Conservation (phyloP, 2,888 invertebrate species). For the Drosophila colorata region DNA sequence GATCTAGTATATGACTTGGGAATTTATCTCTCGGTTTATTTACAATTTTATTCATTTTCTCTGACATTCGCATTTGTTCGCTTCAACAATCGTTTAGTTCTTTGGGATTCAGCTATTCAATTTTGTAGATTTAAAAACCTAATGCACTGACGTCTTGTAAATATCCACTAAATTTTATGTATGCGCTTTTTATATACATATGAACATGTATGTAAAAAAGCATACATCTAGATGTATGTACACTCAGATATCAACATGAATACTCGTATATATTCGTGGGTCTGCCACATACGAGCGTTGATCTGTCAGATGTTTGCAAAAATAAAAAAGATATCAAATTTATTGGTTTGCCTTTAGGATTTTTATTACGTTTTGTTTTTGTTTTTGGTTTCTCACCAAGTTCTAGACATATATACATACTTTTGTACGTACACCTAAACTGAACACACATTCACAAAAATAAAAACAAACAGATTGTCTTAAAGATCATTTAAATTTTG, state of each 20-base stretch:
- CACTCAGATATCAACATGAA: background rate
- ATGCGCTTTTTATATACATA: conserved; percentile 2
- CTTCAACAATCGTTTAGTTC: conserved; percentile 7
- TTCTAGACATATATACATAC: conserved; percentile 2
- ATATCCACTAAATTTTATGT: conserved; percentile 17
- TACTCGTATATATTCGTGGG: background rate
- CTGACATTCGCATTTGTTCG: conserved; percentile 15
- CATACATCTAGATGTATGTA: conserved; percentile 1
- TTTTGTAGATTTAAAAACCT: conserved; percentile 1
- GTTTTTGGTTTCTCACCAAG: conserved; percentile 6
- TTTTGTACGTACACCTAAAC: conserved; percentile 7
- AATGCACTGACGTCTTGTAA: conserved; percentile 30
- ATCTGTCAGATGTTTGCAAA: background rate
- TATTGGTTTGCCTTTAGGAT: conserved; percentile 20
- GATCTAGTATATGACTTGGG: background rate
- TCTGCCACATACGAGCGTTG: background rate
- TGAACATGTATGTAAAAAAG: background rate
- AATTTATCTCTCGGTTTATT: background rate
- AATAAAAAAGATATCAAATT: background rate
- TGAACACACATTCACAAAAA: conserved; percentile 9
- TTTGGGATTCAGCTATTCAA: conserved; percentile 1
- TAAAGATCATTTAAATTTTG: conserved; percentile 37
- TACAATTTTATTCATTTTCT: conserved; percentile 1
- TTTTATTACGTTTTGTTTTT: conserved; percentile 5
- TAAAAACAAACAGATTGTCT: conserved; percentile 21